Evolutionary conservation across 2,888 invertebrate genomes (phyloP), one percentile per base, ranked within the genome.

Genomic region (Entomobrya proxima): DNA sequence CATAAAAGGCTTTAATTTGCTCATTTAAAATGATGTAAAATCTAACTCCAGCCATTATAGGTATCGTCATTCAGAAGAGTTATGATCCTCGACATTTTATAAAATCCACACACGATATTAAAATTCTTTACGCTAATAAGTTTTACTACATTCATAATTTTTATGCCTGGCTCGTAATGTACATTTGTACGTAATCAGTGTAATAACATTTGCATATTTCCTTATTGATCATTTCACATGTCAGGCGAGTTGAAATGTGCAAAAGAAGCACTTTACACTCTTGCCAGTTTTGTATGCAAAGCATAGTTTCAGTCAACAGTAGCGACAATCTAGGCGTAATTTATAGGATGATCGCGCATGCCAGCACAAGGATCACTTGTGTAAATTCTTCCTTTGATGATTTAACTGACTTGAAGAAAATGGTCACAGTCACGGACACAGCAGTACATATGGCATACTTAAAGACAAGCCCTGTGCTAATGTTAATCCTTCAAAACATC

Each of bases 121-220:
- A n/a, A 67, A 37, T 37, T 37, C 64, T 32, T 35, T 21, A 40
- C 37, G 37, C 27, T 30, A 58, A 21, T 55, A 55, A 50, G 24
- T 15, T 24, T 55, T 55, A 24, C 24, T 21, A n/a, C n/a, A n/a
- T n/a, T n/a, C n/a, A 58, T 30, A 58, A 58, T 58, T 58, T 30
- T 64, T 32, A 64, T 35, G 18, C 32, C 18, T 2, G 5, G 18
- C 35, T 35, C 35, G 32, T 35, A 35, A 6, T 35, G 61, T n/a
- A 64, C 61, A 35, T 64, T 64, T 35, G 58, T 69, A 44, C 44
- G 69, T 69, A 69, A 69, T 69, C 69, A 69, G 44, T 27, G 61
- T 69, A 69, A 69, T 69, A 69, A 69, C 44, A 69, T 69, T 69
- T 27, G 69, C 69, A 69, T 69, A 69, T 69, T 69, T 24, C 69